Base-by-base conservation (phyloP, 2,113 vertebrate species). In the Eidolon helvum region DNA sequence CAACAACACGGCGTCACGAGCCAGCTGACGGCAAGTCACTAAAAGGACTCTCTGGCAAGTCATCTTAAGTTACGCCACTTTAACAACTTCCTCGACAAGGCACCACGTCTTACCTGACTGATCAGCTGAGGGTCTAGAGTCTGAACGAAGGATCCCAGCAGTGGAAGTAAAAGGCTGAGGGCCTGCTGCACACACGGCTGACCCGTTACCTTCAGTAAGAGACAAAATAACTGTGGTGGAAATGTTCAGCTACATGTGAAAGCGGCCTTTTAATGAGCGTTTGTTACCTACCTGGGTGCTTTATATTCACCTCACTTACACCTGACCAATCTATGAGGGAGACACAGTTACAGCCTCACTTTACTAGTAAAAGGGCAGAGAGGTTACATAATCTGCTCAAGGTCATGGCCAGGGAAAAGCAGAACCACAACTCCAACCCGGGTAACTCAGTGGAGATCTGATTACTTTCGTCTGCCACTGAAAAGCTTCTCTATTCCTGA, bases 111-210 rank as follows among this genome's bases (percentile, higher is more conserved):
- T 98, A 99, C 99, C 99, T 99, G 99, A 98, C 78, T 97, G 74
- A 99, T 98, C 83, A 99, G 55, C 50, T 98, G 97, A 94, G 98
- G 97, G 69, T 99, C 99, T 30, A 99, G 48, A 57, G 79, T 97
- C 97, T 99, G 99, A 91, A 99, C 98, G 84, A 99, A 98, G 94
- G 98, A 89, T 22, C 99, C 98, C 74, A 99, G 96, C 24, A 99
- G 96, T 10, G 98, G 98, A 97, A 99, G 98, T 79, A 99, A 98
- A 95, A 99, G 98, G 96, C 98, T 98, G 82, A 99, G 84, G 4
- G 98, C 99, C 80, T 97, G 95, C 86, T 99, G 99, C 86, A 99
- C 98, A 79, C 91, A 95, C 24, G 98, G 98, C 45, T 99, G 98
- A 48, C 57, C 97, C 94, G 97, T 98, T 55, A 99, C 98, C 99